Conservation (phyloP, 1,140 invertebrate genomes). For the Anoplophora glabripennis region DNA sequence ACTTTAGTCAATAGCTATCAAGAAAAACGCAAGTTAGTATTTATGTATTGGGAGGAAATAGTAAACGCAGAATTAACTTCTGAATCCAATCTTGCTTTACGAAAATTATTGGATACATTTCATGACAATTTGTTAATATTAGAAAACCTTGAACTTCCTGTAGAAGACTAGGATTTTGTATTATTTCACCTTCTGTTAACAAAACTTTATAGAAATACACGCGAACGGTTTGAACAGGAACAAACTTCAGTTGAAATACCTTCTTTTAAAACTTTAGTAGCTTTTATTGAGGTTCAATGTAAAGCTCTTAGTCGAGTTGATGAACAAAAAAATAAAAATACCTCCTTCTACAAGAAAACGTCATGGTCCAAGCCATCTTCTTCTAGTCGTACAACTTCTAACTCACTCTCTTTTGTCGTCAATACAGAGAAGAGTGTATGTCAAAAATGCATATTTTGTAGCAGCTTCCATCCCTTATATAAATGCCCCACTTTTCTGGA, state of each 20-base stretch:
- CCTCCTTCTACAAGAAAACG: too few species aligned
- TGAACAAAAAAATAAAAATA: too few species aligned
- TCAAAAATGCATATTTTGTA: too few species aligned
- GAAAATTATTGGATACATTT: conserved; percentile 23
- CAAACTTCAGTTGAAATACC: not conserved
- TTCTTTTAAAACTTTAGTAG: too few species aligned
- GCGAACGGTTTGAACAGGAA: not conserved
- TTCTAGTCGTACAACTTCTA: too few species aligned
- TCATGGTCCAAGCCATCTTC: too few species aligned
- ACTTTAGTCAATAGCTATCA: conserved; percentile 29
- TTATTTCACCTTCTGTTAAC: conserved; percentile 16
- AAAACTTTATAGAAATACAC: conserved; percentile 8
- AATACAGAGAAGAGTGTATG: too few species aligned
- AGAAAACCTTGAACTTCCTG: conserved; percentile 24
- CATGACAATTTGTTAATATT: conserved; percentile 23
- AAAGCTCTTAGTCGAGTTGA: too few species aligned
- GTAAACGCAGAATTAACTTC: conserved; percentile 18
- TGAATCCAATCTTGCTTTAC: conserved; percentile 18
- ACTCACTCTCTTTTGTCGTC: too few species aligned
- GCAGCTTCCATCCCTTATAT: too few species aligned
- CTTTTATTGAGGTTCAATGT: too few species aligned
- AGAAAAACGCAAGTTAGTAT: conserved; percentile 26
- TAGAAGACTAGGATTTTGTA: conserved; percentile 37
- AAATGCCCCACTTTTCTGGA: too few species aligned
- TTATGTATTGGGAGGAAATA: conserved; percentile 19